Conservation (phyloP, 1,140 invertebrate genomes). For the Megalopta genalis region DNA sequence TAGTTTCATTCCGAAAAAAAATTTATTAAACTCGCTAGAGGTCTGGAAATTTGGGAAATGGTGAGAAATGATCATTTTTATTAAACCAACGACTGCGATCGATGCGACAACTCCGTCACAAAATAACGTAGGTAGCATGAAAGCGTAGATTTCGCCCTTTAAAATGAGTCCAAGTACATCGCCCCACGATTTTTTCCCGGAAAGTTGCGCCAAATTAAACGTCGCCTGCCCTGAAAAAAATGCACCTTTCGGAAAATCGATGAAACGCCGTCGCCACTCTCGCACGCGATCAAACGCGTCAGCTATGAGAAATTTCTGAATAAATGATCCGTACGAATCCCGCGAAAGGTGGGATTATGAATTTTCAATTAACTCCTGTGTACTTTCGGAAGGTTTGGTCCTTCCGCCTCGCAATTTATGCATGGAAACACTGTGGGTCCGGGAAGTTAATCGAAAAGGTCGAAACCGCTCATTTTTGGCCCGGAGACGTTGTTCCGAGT, state of each 20-base stretch:
- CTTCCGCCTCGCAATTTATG: neutral
- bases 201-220: no score
- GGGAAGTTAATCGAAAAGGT: neutral
- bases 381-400: neutral
- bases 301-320: neutral
- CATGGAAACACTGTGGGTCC: neutral
- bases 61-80: no score
- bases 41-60: no score
- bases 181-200: no score
- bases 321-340: neutral
- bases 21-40: no score
- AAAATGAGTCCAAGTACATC: no score
- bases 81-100: no score
- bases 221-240: no score
- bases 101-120: no score
- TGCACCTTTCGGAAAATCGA: neutral
- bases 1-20: no score
- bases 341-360: neutral
- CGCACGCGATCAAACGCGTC: neutral
- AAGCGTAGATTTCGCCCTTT: no score
- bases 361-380: conserved; percentile 13
- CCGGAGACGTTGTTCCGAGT: neutral
- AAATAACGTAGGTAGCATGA: no score
- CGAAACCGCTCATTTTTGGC: neutral
- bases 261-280: neutral